These are phyloP conservation scores for Aphaenogaster ashmeadi DNA, from an alignment of 1,140 invertebrate species.

Conservation along the genomic window DNA sequence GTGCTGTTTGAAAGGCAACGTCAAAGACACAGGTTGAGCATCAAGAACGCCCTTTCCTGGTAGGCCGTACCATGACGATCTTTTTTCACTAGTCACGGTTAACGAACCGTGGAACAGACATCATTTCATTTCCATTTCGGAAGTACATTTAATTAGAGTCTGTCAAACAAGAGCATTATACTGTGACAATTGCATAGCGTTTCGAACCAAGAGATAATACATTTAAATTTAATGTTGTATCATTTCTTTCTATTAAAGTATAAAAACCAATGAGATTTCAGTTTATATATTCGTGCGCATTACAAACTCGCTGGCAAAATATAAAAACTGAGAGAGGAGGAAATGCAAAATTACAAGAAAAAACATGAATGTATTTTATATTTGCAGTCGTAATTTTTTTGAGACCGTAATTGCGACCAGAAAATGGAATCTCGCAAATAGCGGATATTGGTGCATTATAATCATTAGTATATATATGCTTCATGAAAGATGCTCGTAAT, in stretches of 20 bases:
- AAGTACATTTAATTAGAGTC: slow-evolving; percentile 21
- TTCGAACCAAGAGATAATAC: background rate
- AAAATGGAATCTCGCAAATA: background rate
- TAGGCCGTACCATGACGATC: background rate
- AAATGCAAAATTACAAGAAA: background rate
- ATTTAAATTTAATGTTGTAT: slow-evolving; percentile 11
- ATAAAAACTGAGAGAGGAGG: background rate
- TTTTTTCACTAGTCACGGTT: slow-evolving; percentile 12
- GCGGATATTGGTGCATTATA: background rate
- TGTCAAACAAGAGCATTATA: slow-evolving; percentile 9
- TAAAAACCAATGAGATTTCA: background rate
- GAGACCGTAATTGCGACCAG: background rate
- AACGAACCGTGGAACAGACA: slow-evolving; percentile 28
- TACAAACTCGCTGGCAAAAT: background rate
- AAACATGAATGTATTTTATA: background rate
- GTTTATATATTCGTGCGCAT: background rate
- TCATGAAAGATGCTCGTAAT: background rate
- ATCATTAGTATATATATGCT: slow-evolving; percentile 13
- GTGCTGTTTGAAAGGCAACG: slow-evolving; percentile 34
- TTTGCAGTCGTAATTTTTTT: background rate
- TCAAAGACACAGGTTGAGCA: slow-evolving; percentile 47
- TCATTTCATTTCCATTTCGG: background rate
- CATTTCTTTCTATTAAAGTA: background rate
- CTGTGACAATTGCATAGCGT: background rate
- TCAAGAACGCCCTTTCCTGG: background rate